A percentile compares a stretch with the other conserved stretches of the same genome.
These are phyloP conservation scores for Mythimna pallens DNA, from an alignment of 2,888 invertebrate genomes.

Conservation along the genomic window DNA sequence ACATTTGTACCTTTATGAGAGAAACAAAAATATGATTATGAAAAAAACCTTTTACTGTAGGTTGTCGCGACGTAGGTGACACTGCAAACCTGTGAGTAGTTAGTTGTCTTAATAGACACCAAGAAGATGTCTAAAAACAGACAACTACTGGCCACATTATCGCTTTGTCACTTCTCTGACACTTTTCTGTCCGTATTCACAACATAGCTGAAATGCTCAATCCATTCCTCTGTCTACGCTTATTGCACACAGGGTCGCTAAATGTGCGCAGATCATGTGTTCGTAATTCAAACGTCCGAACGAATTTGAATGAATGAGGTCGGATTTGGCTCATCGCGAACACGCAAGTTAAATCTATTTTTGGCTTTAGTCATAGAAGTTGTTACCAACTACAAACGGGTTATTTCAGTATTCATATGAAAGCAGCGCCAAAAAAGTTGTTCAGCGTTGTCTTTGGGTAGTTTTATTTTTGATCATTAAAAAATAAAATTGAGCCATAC, in stretches of 20 bases:
- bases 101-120: background rate
- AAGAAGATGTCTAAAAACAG: background rate
- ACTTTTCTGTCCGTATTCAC: background rate
- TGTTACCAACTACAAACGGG: background rate
- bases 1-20: too few relatives aligned
- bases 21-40: too few relatives aligned
- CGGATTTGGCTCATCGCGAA: constrained; percentile 48
- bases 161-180: background rate
- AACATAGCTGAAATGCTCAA: background rate
- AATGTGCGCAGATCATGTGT: constrained; percentile 24
- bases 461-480: background rate
- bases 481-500: background rate
- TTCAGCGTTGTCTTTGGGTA: background rate
- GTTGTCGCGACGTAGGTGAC: too few relatives aligned
- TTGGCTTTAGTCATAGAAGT: constrained; percentile 32
- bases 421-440: constrained; percentile 13
- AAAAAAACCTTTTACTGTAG: too few relatives aligned
- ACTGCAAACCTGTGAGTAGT: too few relatives aligned
- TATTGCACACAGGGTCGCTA: constrained; percentile 31
- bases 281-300: constrained; percentile 65
- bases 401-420: constrained; percentile 14
- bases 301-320: constrained; percentile 60
- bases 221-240: background rate
- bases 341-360: constrained; percentile 52
- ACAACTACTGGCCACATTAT: background rate